Evolutionary conservation across 2,113 vertebrate species (phyloP), one percentile per base, ranked within the genome.

Genomic region (Cephalopterus ornatus): DNA sequence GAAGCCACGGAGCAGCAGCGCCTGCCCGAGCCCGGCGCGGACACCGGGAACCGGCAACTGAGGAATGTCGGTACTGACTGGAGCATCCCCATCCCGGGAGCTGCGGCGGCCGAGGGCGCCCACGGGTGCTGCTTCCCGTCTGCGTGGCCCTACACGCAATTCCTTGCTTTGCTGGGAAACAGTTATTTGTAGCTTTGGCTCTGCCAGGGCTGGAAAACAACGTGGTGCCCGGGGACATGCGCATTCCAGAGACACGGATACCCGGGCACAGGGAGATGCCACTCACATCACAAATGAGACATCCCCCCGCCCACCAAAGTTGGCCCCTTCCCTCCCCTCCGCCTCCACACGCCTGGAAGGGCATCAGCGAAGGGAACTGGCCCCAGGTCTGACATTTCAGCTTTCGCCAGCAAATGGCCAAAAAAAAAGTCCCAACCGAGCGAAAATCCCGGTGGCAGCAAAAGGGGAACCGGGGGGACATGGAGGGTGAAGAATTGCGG

Each of bases 341-440:
- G 42, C 90, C 80, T 86, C 83, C 37, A 5, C 75, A 49, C 0
- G 32, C 55, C 80, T 91, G 76, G 71, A 78, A 79, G 52, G 71
- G 77, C 44, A 61, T 52, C 68, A 65, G 84, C 3, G 17, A 41
- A 77, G 49, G 81, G 96, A 89, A 93, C 55, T 19, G 7, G 80
- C 79, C 83, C 85, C 79, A 8, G 35, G 66, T 20, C 55, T 95
- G 94, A 86, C 92, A 91, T 94, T 96, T 94, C 61, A 77, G 63
- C 12, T 1, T 39, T 83, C 3, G 27, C 67, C 86, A 90, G 67
- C 53, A 79, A 90, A 84, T 9, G 73, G 42, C 20, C 17, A 26
- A 63, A 70, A 39, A 8, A 62, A 73, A 68, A 33, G 9, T 49
- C 94, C 76, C 65, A 91, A 27, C 19, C 24, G 0, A 86, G 44